Percentiles rank a stretch among this genome's conserved stretches.
These are phyloP conservation scores for Gopherus evgoodei DNA, from an alignment of 2,113 vertebrate genomes.

Conservation along the genomic window DNA sequence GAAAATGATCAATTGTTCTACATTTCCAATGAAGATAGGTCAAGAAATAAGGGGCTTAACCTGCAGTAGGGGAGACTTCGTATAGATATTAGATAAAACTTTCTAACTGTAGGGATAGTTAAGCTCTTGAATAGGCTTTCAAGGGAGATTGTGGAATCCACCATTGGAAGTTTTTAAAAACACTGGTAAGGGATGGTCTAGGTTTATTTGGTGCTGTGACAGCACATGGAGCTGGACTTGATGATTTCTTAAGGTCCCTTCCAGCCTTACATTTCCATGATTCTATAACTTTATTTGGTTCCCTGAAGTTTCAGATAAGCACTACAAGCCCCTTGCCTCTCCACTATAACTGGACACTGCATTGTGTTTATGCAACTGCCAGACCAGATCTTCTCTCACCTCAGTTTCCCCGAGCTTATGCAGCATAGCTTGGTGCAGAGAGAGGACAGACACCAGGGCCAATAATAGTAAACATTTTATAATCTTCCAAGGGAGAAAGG, in stretches of 20 bases:
- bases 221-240: not conserved
- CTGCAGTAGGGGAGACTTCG: too few species aligned
- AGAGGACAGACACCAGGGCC: not conserved
- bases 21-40: too few species aligned
- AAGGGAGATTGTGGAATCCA: not conserved
- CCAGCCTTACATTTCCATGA: not conserved
- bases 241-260: not conserved
- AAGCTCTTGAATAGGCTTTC: not conserved
- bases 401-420: not conserved
- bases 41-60: too few species aligned
- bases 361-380: not conserved
- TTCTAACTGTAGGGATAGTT: not conserved
- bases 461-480: not conserved
- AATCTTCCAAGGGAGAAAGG: not conserved
- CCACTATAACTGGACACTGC: not conserved
- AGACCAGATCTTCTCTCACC: not conserved
- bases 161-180: not conserved
- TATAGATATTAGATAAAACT: not conserved
- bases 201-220: not conserved
- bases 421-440: not conserved
- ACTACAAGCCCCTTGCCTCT: not conserved
- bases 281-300: not conserved
- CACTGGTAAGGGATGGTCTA: not conserved
- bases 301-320: not conserved
- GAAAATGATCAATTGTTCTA: too few species aligned